A percentile compares a stretch with the other conserved stretches of the same genome.
These are phyloP conservation scores for Halcyon malimbica DNA, from an alignment of 2,113 vertebrate genomes.

Conservation along the genomic window DNA sequence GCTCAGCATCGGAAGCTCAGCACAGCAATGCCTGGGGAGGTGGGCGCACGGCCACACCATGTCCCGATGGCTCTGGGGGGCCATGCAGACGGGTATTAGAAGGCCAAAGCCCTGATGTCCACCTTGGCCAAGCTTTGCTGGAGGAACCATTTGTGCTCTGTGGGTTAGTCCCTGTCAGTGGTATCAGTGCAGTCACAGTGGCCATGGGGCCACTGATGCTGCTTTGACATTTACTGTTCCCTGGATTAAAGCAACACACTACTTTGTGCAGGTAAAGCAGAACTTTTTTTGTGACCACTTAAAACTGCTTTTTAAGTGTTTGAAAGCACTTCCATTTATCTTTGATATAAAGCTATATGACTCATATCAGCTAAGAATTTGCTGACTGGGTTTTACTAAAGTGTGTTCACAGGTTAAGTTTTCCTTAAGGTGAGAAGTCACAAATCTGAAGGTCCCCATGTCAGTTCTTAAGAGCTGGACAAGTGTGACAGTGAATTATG, in stretches of 20 bases:
- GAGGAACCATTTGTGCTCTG: background rate
- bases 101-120: too few species aligned
- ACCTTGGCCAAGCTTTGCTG: rapidly evolving
- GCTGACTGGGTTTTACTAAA: background rate
- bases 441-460: background rate
- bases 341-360: background rate
- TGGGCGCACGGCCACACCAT: rapidly evolving
- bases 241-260: background rate
- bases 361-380: background rate
- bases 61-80: background rate
- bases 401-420: background rate
- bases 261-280: background rate
- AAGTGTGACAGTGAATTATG: background rate
- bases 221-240: background rate
- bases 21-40: rapidly evolving
- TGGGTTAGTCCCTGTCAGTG: rapidly evolving
- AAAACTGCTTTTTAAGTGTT: background rate
- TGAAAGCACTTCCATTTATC: background rate
- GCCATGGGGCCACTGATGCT: background rate
- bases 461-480: background rate
- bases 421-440: background rate
- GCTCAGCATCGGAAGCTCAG: background rate
- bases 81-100: rapidly evolving
- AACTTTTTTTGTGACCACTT: background rate
- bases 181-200: background rate